phyloP scores from a whole-genome alignment of 2,797 vertebrate species.

The Crocidura indochinensis region DNA sequence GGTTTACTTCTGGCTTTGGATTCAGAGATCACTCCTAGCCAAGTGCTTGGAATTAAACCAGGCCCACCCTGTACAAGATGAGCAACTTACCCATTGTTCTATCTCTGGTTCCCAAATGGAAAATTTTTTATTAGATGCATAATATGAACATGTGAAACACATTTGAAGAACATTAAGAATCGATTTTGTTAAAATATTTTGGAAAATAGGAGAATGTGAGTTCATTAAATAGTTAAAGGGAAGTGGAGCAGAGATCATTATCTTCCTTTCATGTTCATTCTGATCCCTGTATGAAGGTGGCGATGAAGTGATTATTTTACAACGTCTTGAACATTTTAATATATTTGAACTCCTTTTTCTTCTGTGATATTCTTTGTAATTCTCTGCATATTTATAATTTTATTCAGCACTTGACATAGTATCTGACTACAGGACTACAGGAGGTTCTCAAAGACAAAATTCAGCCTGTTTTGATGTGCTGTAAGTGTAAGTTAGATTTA shows the following conservation, averaged over 20 bases:
- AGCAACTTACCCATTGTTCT: too few relatives aligned
- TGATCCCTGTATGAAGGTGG: not conserved
- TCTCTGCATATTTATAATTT: conserved; percentile 46
- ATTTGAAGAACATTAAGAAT: too few relatives aligned
- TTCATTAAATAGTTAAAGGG: conserved; percentile 4
- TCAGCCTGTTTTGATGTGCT: not conserved
- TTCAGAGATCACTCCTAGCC: too few relatives aligned
- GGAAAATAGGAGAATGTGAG: not conserved
- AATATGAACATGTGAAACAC: too few relatives aligned
- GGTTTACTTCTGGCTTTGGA: too few relatives aligned
- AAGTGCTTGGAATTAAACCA: too few relatives aligned
- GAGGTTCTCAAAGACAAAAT: conserved; percentile 46
- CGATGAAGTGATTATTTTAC: conserved; percentile 26
- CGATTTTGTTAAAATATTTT: not conserved
- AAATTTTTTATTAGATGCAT: too few relatives aligned
- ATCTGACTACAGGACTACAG: not conserved
- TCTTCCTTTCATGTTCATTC: conserved; percentile 30
- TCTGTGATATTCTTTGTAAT: conserved; percentile 45
- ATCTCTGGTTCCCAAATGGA: too few relatives aligned
- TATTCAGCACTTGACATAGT: not conserved
- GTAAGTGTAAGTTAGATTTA: conserved; percentile 38
- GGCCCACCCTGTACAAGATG: too few relatives aligned
- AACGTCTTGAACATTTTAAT: conserved; percentile 31
- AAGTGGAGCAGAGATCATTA: conserved; percentile 57
- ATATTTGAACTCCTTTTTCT: conserved; percentile 11